Percentiles rank a stretch among this genome's conserved stretches.
Evolutionary conservation across 2,113 vertebrate species (phyloP).

Genomic region (Ursus arctos): DNA sequence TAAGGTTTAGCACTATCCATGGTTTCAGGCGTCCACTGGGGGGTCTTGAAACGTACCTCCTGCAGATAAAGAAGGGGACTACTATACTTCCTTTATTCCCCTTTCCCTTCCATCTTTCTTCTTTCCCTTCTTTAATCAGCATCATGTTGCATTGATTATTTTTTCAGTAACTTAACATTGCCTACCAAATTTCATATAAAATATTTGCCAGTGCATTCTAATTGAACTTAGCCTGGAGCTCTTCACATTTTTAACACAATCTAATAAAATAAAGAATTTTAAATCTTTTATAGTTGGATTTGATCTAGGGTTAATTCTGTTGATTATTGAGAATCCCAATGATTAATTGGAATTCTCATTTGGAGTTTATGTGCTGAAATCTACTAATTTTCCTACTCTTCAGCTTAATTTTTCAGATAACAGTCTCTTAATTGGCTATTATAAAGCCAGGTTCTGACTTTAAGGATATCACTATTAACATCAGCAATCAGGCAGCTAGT

Average conservation of each 20-base stretch:
- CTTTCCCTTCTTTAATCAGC: not conserved
- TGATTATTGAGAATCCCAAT: conserved; percentile 47
- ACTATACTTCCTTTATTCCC: not conserved
- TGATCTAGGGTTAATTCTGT: conserved; percentile 46
- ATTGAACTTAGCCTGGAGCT: not conserved
- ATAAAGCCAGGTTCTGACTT: not conserved
- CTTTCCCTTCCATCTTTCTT: not conserved
- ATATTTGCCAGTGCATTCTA: not conserved
- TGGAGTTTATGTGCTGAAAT: not conserved
- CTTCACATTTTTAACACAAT: conserved; percentile 13
- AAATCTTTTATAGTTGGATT: conserved; percentile 35
- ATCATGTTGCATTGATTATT: not conserved
- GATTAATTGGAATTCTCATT: conserved; percentile 7
- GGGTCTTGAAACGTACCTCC: not conserved
- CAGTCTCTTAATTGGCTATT: not conserved
- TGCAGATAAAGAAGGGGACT: not conserved
- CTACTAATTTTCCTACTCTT: not conserved
- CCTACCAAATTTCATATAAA: not conserved
- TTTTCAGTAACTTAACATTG: not conserved
- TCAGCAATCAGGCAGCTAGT: not conserved
- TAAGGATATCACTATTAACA: not conserved
- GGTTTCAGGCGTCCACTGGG: not conserved
- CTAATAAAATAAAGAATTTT: conserved; percentile 51
- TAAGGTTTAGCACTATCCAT: not conserved
- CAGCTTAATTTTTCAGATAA: conserved; percentile 52